Percentiles rank a stretch among this genome's conserved stretches.
These are phyloP conservation scores for Watersipora subatra DNA, from an alignment of 1,140 invertebrate species.

Conservation along the genomic window DNA sequence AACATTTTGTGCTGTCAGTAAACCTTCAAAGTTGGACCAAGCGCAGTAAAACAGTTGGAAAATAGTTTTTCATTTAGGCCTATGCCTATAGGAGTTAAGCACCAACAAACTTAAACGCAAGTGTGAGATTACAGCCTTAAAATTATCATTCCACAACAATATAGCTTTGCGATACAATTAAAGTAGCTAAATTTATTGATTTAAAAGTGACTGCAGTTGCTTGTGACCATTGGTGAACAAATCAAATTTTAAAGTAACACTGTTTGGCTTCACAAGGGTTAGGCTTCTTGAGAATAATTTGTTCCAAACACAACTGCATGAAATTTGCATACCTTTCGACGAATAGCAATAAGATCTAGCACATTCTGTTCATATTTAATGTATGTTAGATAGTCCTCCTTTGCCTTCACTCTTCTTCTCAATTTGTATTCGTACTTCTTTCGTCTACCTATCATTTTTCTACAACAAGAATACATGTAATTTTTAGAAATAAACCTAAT, in stretches of 20 bases:
- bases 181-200: not conserved
- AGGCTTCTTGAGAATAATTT: not conserved
- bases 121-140: too few species aligned
- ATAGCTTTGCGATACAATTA: not conserved
- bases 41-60: too few species aligned
- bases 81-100: too few species aligned
- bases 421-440: constrained; percentile 59
- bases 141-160: not conserved
- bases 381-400: constrained; percentile 58
- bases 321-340: not conserved
- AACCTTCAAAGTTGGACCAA: too few species aligned
- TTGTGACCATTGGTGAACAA: not conserved
- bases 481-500: too few species aligned
- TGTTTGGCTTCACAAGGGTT: not conserved
- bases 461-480: too few species aligned
- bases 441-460: constrained; percentile 53
- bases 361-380: constrained; percentile 41
- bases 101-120: too few species aligned
- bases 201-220: not conserved
- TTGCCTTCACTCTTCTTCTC: constrained; percentile 50
- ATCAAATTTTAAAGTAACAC: not conserved
- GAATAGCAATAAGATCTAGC: not conserved
- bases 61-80: too few species aligned
- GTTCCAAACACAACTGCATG: not conserved
- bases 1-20: too few species aligned